Evolutionary conservation across 92 coral and sea anemone genomes (phyloP), one percentile per base, ranked within the genome.

Genomic region (Phenganax marumi): DNA sequence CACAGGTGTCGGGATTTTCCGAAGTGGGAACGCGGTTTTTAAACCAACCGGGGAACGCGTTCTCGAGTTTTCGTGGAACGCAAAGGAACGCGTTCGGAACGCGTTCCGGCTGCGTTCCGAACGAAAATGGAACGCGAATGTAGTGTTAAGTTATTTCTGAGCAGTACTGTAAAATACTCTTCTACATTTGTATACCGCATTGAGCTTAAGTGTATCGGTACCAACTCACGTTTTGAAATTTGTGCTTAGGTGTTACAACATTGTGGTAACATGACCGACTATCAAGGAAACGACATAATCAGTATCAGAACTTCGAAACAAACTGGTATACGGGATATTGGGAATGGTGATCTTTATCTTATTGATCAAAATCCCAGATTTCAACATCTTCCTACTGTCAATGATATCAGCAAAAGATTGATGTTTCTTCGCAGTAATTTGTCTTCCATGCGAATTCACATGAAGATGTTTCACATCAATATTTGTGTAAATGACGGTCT

Each of bases 401-500:
- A 57, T 54, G 70, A 50, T 49, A 60, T 53, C 46, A 84, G 65
- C 52, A 82, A 56, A 86, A 81, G 51, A 89, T 92, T 97, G 87
- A 76, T 3, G 72, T 62, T 43, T 90, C 84, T 51, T 78, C 79
- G 74, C 12, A 50, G 50, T 52, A 86, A 82, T 84, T 78, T 96
- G 86, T 56, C 39, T 25, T 51, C 53, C 47, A 71, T 89, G 10
- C 88, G 74, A 52, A 70, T 53, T 7, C 71, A 87, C 18, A 90
- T 84, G 68, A 80, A 62, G 12, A 87, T 85, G 16, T 84, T 96
- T 53, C 89, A 85, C 2, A 69, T 60, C 39, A 88, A 70, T 63
- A 53, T 92, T 50, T 96, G 99, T 92, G 85, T 52, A 9, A 61
- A 8, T 25, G 97, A 90, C 33, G 81, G 73, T 14, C 79, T 90